These are phyloP conservation scores for Eulithis testata DNA, from an alignment of 2,888 invertebrate species.

Conservation along the genomic window DNA sequence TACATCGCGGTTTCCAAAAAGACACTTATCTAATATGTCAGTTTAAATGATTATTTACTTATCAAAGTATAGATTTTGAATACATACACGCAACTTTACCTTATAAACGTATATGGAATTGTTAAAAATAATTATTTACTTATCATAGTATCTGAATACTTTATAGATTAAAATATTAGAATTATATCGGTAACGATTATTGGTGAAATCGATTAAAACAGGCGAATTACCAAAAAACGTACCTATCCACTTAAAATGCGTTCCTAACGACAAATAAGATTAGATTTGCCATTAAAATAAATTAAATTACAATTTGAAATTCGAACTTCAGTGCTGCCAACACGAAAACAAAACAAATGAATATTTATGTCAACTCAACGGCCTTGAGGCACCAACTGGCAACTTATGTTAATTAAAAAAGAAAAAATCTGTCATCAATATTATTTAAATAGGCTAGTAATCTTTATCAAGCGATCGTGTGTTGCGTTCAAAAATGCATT, in stretches of 20 bases:
- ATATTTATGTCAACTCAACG: slow-evolving; percentile 29
- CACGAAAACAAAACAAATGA: slow-evolving; percentile 30
- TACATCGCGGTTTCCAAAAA: slow-evolving; percentile 4
- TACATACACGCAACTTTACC: no score
- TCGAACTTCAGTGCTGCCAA: slow-evolving; percentile 24
- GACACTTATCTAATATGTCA: no score
- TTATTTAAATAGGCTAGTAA: slow-evolving; percentile 39
- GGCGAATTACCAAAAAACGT: not conserved
- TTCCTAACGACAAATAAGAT: not conserved
- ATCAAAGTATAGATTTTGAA: no score
- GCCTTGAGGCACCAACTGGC: slow-evolving; percentile 31
- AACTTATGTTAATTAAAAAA: slow-evolving; percentile 34
- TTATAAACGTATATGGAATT: no score
- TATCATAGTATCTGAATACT: no score
- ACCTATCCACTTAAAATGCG: not conserved
- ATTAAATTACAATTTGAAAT: slow-evolving; percentile 25
- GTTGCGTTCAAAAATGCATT: slow-evolving; percentile 51
- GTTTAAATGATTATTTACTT: no score
- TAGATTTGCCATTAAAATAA: not conserved
- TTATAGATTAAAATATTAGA: no score
- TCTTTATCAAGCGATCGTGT: slow-evolving; percentile 40
- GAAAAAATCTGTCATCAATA: slow-evolving; percentile 39
- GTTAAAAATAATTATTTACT: no score
- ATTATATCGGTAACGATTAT: no score
- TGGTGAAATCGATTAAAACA: no score